Percentiles rank a stretch among this genome's conserved stretches.
These are phyloP conservation scores for Parauchenoglanis ngamensis DNA, from an alignment of 2,797 vertebrate species.

Conservation along the genomic window DNA sequence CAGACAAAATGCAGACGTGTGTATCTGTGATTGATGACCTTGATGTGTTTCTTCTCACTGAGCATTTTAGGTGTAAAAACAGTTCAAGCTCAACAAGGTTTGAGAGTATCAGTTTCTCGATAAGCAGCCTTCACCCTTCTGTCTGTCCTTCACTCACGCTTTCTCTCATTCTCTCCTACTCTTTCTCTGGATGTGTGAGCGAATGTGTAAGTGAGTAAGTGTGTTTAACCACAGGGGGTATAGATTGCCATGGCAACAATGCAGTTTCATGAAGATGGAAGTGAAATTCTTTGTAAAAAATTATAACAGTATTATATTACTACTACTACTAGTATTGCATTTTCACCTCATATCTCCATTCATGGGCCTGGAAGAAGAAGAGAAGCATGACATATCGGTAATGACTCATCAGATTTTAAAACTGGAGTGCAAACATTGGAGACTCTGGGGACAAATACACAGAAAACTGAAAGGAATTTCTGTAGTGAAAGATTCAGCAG, in stretches of 20 bases:
- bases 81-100: constrained; percentile 29
- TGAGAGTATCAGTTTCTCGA: constrained; percentile 11
- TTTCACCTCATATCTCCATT: constrained; percentile 44
- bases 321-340: constrained; percentile 48
- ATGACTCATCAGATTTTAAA: neutral
- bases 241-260: constrained; percentile 53
- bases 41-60: constrained; percentile 8
- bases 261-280: constrained; percentile 52
- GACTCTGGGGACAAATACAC: neutral
- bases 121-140: neutral
- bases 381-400: constrained; percentile 10
- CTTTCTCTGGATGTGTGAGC: constrained; percentile 41
- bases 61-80: constrained; percentile 5
- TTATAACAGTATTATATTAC: constrained; percentile 47
- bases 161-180: neutral
- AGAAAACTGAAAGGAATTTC: neutral
- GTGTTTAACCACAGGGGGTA: constrained; percentile 55
- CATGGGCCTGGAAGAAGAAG: constrained; percentile 36
- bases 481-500: neutral
- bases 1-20: no score
- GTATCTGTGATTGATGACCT: constrained; percentile 5
- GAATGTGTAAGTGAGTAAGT: constrained; percentile 46
- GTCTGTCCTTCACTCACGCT: neutral
- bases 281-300: constrained; percentile 48
- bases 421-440: neutral